Evolutionary conservation across 2,797 vertebrate species (phyloP).

Genomic region (Gallinago nigripennis): DNA sequence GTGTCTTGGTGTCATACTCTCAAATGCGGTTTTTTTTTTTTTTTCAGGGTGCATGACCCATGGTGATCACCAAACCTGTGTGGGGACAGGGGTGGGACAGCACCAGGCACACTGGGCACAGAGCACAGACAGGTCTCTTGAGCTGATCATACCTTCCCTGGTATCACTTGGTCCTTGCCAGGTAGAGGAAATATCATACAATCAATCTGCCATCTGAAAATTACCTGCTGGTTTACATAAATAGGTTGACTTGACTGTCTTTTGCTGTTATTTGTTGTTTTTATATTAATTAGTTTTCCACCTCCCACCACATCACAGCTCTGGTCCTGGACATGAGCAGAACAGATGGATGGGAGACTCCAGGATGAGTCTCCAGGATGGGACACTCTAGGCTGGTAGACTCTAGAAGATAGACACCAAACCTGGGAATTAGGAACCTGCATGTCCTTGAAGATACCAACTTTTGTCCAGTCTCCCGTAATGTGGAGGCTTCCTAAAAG

Average conservation of each 20-base stretch:
- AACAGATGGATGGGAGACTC: not conserved
- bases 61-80: not conserved
- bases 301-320: not conserved
- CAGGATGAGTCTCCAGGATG: not conserved
- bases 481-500: not conserved
- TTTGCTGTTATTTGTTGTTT: not conserved
- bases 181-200: fast-evolving
- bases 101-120: not conserved
- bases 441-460: not conserved
- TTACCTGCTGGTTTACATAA: not conserved
- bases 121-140: not conserved
- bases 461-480: not conserved
- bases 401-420: not conserved
- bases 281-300: not conserved
- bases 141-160: not conserved
- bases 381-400: no score
- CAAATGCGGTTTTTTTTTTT: not conserved
- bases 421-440: not conserved
- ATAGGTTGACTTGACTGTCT: not conserved
- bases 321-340: not conserved
- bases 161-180: not conserved
- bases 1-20: not conserved
- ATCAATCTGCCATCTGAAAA: not conserved
- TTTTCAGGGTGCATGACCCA: not conserved
- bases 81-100: not conserved